Percentiles rank a stretch among this genome's conserved stretches.
Evolutionary conservation across 2,113 vertebrate species (phyloP).

Genomic region (Labrus mixtus): DNA sequence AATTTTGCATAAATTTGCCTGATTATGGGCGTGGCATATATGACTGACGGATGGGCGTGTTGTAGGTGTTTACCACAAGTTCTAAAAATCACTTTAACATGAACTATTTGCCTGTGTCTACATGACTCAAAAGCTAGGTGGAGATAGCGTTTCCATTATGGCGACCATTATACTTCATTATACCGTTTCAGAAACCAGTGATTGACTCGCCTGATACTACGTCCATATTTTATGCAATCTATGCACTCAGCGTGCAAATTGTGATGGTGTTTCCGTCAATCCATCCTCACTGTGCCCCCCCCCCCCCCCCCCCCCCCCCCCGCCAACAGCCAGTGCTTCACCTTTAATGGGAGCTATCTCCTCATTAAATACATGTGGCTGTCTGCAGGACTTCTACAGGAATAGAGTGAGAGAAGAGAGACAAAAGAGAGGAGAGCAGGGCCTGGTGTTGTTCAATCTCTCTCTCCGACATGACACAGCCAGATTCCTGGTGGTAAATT

Average conservation of each 20-base stretch:
- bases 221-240: neutral
- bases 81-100: too few relatives aligned
- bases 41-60: too few relatives aligned
- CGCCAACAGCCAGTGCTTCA: conserved; percentile 70
- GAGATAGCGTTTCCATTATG: too few relatives aligned
- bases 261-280: conserved; percentile 17
- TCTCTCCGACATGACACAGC: conserved; percentile 64
- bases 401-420: neutral
- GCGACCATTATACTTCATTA: too few relatives aligned
- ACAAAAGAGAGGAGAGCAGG: conserved; percentile 10
- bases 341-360: conserved; percentile 79
- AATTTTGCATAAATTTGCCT: too few relatives aligned
- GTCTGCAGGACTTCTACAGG: conserved; percentile 54
- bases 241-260: conserved; percentile 2
- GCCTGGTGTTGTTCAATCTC: conserved; percentile 49
- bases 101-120: too few relatives aligned
- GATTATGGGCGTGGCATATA: too few relatives aligned
- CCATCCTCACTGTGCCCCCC: conserved; percentile 4
- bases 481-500: conserved; percentile 54
- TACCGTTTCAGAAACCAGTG: too few relatives aligned
- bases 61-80: too few relatives aligned
- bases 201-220: too few relatives aligned
- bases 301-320: conserved; percentile 23
- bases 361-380: conserved; percentile 81
- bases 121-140: too few relatives aligned